Conservation (phyloP, 2,888 invertebrate species). For the Aphodius granarius region DNA sequence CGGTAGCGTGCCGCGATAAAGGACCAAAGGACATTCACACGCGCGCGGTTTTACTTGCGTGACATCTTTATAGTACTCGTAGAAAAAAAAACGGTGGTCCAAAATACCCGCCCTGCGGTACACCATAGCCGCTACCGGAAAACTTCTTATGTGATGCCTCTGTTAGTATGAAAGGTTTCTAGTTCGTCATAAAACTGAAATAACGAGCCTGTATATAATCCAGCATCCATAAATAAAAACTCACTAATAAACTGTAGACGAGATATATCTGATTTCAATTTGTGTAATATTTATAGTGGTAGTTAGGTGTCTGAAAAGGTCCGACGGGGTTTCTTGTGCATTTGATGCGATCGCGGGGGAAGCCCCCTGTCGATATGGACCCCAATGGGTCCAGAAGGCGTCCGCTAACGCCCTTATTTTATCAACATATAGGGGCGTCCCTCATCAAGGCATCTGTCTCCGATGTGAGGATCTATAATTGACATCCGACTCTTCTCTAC, state of each 20-base stretch:
- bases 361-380: background rate
- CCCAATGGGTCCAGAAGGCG: background rate
- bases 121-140: background rate
- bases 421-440: constrained; percentile 19
- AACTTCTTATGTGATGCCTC: too few species aligned
- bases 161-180: too few species aligned
- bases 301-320: constrained; percentile 17
- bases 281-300: constrained; percentile 37
- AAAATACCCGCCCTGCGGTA: background rate
- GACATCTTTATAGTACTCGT: background rate
- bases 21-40: background rate
- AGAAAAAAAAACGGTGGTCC: background rate
- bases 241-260: constrained; percentile 16
- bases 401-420: constrained; percentile 17
- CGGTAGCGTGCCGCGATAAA: background rate
- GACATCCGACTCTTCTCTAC: constrained; percentile 24
- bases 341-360: background rate
- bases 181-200: background rate
- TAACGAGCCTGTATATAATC: background rate
- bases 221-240: constrained; percentile 26
- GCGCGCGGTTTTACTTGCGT: background rate
- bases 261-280: constrained; percentile 36
- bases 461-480: constrained; percentile 21
- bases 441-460: constrained; percentile 21
- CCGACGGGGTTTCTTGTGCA: constrained; percentile 17